A percentile compares a stretch with the other conserved stretches of the same genome.
phyloP scores from a whole-genome alignment of 2,113 vertebrate species.

The Recurvirostra avosetta region DNA sequence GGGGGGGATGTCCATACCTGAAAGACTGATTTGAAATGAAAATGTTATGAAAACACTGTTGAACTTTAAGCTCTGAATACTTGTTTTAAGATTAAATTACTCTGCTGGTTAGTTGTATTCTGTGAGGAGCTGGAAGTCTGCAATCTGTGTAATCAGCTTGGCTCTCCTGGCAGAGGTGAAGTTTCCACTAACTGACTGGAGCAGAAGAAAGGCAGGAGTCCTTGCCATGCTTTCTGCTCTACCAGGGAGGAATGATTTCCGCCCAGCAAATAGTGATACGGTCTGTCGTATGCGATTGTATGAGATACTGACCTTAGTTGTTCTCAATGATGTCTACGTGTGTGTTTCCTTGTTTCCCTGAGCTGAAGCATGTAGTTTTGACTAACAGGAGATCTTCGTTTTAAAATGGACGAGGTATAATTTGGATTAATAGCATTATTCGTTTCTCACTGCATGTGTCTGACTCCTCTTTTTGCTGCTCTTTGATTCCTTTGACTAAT shows the following conservation, averaged over 20 bases:
- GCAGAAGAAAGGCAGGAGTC: neutral
- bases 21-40: neutral
- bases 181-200: neutral
- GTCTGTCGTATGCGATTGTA: accelerated
- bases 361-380: neutral
- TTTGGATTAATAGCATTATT: accelerated
- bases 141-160: neutral
- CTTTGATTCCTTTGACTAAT: neutral
- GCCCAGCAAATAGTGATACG: neutral
- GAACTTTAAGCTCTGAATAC: neutral
- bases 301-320: neutral
- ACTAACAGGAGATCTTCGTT: neutral
- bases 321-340: neutral
- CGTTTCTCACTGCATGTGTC: neutral
- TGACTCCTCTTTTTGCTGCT: neutral
- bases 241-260: neutral
- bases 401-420: neutral
- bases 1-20: neutral
- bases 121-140: neutral
- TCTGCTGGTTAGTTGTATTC: accelerated
- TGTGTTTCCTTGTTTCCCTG: neutral
- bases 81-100: neutral
- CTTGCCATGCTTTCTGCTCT: neutral
- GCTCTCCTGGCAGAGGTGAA: neutral
- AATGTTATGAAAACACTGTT: neutral